Percentiles rank a stretch among this genome's conserved stretches.
Evolutionary conservation across 2,888 invertebrate genomes (phyloP).

Genomic region (Pterobdella sp.): DNA sequence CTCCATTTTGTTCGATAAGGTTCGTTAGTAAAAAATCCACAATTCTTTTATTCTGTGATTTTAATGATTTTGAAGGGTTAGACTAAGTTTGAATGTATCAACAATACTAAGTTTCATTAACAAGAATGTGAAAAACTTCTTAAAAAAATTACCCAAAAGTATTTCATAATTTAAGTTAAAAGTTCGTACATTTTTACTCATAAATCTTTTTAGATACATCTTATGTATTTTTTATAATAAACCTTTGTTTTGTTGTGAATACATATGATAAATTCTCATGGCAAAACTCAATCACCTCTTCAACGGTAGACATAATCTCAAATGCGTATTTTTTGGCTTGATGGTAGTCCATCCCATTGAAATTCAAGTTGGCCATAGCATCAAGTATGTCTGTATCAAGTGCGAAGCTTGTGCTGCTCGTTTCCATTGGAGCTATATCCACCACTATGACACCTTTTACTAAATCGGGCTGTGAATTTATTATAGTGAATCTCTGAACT

Average conservation of each 20-base stretch:
- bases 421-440: slow-evolving; percentile 62
- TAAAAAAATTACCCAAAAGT: not conserved
- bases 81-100: not conserved
- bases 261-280: no score
- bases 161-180: no score
- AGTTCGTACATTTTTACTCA: no score
- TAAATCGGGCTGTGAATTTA: slow-evolving; percentile 46
- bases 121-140: not conserved
- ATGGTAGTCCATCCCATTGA: slow-evolving; percentile 36
- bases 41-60: slow-evolving; percentile 58
- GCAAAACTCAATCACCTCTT: slow-evolving; percentile 39
- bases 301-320: slow-evolving; percentile 55
- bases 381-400: slow-evolving; percentile 62
- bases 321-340: slow-evolving; percentile 61
- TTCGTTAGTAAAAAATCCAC: slow-evolving; percentile 76
- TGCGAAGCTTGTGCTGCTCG: slow-evolving; percentile 41
- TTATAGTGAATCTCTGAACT: not conserved
- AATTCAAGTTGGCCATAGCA: slow-evolving; percentile 41
- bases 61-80: not conserved
- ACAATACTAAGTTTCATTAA: not conserved
- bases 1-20: slow-evolving; percentile 62
- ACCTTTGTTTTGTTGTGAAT: no score
- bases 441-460: slow-evolving; percentile 64
- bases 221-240: no score
- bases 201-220: no score